Evolutionary conservation across 2,888 invertebrate genomes (phyloP), one percentile per base, ranked within the genome.

Genomic region (Dendrolimus pini): DNA sequence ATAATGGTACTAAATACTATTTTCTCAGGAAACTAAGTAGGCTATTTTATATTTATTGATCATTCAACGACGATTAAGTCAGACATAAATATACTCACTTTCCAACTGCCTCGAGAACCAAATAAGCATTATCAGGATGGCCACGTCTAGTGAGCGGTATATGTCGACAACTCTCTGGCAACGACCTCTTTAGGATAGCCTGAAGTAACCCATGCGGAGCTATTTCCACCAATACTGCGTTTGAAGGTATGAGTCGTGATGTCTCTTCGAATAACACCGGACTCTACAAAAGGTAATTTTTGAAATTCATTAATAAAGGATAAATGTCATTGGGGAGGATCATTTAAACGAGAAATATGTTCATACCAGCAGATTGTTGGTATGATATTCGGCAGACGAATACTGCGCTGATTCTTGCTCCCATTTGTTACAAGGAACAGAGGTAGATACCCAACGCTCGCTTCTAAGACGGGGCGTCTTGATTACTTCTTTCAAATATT

Each of bases 121-220:
- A 88, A 41, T 89, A 82, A 0, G 90, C 74, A 53, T 91, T 92
- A 73, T 95, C 93, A 3, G 88, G 85, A 65, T 93, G 92, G 7
- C 92, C 93, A 55, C 95, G 91, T 68, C 94, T 93, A 62, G 96
- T 96, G 30, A 97, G 84, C 0, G 95, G 92, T 54, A 96, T 89
- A 72, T 95, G 94, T 7, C 87, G 90, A 62, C 94, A 93, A 14
- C 91, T 91, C 2, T 91, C 72, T 41, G 86, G 82, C 41, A 97
- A 80, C 0, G 95, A 94, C 56, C 96, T 90, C 72, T 95, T 95
- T 13, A 97, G 71, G 54, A 78, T 77, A 9, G 78, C 74, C 58
- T 97, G 97, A 59, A 97, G 91, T 30, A 97, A 89, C 30, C 96
- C 94, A 72, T 97, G 97, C 0, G 97, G 97, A 0, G 97, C 97